Conservation (phyloP, 2,797 vertebrate genomes). For the Falco columbarius region DNA sequence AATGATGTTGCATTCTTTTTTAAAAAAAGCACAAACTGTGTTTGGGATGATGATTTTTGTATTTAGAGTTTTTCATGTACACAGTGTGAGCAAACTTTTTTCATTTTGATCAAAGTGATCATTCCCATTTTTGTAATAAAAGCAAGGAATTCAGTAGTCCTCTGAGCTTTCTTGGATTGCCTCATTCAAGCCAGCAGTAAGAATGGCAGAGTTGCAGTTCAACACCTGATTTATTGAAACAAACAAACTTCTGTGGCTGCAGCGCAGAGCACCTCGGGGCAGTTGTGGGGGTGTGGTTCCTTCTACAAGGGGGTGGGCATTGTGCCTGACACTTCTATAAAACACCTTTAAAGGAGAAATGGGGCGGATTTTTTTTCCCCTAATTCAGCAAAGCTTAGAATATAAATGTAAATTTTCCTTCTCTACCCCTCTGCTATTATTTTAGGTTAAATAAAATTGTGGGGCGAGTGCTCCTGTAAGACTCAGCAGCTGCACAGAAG, state of each 20-base stretch:
- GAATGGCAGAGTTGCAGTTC: fast-evolving
- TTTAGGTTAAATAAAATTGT: neutral
- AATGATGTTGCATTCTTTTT: constrained; percentile 60
- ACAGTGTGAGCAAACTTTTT: constrained; percentile 73
- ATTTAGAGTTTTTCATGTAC: constrained; percentile 78
- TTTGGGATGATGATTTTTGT: constrained; percentile 76
- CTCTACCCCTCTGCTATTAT: no score
- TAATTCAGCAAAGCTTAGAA: no score
- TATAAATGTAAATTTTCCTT: neutral
- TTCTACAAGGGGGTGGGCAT: no score
- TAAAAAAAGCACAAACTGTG: constrained; percentile 67
- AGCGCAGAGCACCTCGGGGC: fast-evolving
- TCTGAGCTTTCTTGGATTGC: constrained; percentile 9
- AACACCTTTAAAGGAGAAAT: no score
- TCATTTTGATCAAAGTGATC: constrained; percentile 81
- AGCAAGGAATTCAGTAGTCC: constrained; percentile 64
- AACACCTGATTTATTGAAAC: no score
- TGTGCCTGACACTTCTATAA: fast-evolving
- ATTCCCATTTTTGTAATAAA: constrained; percentile 83
- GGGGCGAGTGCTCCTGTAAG: neutral
- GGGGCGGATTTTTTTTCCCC: no score
- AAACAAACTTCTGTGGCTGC: neutral
- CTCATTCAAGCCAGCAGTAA: neutral
- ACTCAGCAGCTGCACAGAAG: no score
- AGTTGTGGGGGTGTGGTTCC: fast-evolving